A percentile compares a stretch with the other conserved stretches of the same genome.
These are phyloP conservation scores for Scylla paramamosain DNA, from an alignment of 1,140 invertebrate genomes.

Conservation along the genomic window DNA sequence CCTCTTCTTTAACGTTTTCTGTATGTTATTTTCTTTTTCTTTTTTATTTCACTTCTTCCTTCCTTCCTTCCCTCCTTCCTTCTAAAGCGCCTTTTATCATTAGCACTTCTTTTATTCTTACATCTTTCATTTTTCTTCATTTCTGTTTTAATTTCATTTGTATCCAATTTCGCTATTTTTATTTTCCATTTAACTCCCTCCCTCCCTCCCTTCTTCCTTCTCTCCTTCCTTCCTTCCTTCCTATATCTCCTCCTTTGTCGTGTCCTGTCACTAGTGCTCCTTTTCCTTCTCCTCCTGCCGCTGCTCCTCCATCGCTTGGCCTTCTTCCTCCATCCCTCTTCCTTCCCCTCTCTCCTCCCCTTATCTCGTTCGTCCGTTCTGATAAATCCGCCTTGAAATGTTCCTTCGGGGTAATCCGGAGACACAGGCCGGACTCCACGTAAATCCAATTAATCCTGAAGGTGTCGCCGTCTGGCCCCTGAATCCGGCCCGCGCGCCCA, in stretches of 20 bases:
- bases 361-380: not conserved
- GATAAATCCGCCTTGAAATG: not conserved
- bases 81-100: too few relatives aligned
- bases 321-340: conserved; percentile 26
- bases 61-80: not conserved
- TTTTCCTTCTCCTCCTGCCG: not conserved
- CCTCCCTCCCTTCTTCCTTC: too few relatives aligned
- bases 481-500: not conserved
- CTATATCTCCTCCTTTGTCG: not conserved
- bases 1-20: not conserved
- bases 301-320: not conserved
- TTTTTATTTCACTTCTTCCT: not conserved
- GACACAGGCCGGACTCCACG: not conserved
- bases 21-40: not conserved
- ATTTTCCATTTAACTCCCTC: not conserved
- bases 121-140: not conserved
- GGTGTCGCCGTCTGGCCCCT: not conserved
- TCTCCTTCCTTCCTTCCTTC: not conserved
- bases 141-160: not conserved
- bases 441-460: conserved; percentile 5
- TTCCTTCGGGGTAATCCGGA: not conserved
- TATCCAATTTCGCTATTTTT: not conserved
- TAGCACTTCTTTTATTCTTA: too few relatives aligned
- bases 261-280: not conserved
- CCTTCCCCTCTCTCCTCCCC: conserved; percentile 8